These are phyloP conservation scores for Mythimna ferrago DNA, from an alignment of 2,888 invertebrate species.

Conservation along the genomic window DNA sequence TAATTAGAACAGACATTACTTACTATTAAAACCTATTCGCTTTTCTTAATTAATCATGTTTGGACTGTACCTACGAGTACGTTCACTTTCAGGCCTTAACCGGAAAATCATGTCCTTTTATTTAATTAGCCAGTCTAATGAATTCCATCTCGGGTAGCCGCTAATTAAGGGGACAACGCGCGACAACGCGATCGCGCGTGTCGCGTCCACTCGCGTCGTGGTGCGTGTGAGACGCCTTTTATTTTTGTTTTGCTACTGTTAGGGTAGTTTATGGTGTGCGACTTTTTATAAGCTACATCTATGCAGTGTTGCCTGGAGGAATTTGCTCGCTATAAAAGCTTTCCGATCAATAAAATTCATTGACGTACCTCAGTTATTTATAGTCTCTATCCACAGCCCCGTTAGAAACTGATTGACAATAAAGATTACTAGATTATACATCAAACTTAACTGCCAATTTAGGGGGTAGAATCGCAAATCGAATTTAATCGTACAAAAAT, in stretches of 20 bases:
- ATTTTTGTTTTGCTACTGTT: slow-evolving; percentile 56
- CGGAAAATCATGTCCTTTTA: slow-evolving; percentile 83
- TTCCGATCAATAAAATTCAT: slow-evolving; percentile 19
- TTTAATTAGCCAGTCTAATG: slow-evolving; percentile 86
- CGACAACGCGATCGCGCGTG: slow-evolving; percentile 67
- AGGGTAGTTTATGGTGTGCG: slow-evolving; percentile 39
- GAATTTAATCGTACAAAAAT: slow-evolving; percentile 55
- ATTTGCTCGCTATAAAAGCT: not conserved
- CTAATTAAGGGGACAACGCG: slow-evolving; percentile 78
- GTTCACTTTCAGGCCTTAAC: slow-evolving; percentile 80
- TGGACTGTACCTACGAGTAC: slow-evolving; percentile 76
- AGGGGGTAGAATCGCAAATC: slow-evolving; percentile 53
- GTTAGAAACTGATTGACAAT: slow-evolving; percentile 46
- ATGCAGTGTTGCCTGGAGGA: not conserved
- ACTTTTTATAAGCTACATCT: slow-evolving; percentile 35
- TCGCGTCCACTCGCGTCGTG: slow-evolving; percentile 48
- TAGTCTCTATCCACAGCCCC: slow-evolving; percentile 13
- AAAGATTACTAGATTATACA: slow-evolving; percentile 51
- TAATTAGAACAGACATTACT: slow-evolving; percentile 73
- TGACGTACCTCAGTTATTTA: slow-evolving; percentile 21
- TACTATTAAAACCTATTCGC: slow-evolving; percentile 64
- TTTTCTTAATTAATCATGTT: slow-evolving; percentile 80
- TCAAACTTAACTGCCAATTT: slow-evolving; percentile 55
- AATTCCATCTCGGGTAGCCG: slow-evolving; percentile 82
- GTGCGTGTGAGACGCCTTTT: slow-evolving; percentile 64